Evolutionary conservation across 2,797 vertebrate species (phyloP), one percentile per base, ranked within the genome.

Genomic region (Microctenopoma stevenorrisi): DNA sequence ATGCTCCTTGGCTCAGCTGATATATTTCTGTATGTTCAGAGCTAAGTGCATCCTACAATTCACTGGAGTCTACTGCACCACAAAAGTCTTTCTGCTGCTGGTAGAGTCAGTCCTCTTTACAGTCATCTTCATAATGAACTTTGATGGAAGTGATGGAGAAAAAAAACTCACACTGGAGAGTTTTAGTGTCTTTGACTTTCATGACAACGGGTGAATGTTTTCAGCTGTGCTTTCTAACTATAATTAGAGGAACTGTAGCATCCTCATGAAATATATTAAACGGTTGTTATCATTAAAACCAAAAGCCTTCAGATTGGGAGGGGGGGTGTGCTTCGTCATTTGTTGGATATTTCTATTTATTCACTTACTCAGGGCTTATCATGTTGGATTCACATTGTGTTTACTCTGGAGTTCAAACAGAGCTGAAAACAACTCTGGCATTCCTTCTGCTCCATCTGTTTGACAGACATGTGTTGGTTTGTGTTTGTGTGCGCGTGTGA

Each of bases 321-420:
- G 12, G 28, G 2, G 48, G 18, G 16, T 28, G 15, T 47, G 11
- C 66, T 68, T 64, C 30, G 38, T 74, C 16, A 56, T 70, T 74
- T 63, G 64, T 75, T 86, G 72, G 30, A 64, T 49, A 52, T 68
- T 52, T 72, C 15, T 63, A 74, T 84, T 80, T 78, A 72, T 62
- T 67, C 55, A 72, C 67, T 60, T n/a, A 22, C 22, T 10, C 49
- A 46, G 59, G 43, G 83, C 78, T 91, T 82, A 86, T 91, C 73
- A 66, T 68, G 71, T 77, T 62, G 65, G 73, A 62, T 86, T 88
- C 84, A 87, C 77, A 62, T 68, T 84, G 80, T 90, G 82, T 92
- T 91, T 86, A 78, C 78, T 75, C 49, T 59, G n/a, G 57, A 77
- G 77, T 79, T 84, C 82, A 87, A 88, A 87, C 85, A 86, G 68